These are phyloP conservation scores for Morelia viridis DNA, from an alignment of 2,797 vertebrate genomes.

Conservation along the genomic window DNA sequence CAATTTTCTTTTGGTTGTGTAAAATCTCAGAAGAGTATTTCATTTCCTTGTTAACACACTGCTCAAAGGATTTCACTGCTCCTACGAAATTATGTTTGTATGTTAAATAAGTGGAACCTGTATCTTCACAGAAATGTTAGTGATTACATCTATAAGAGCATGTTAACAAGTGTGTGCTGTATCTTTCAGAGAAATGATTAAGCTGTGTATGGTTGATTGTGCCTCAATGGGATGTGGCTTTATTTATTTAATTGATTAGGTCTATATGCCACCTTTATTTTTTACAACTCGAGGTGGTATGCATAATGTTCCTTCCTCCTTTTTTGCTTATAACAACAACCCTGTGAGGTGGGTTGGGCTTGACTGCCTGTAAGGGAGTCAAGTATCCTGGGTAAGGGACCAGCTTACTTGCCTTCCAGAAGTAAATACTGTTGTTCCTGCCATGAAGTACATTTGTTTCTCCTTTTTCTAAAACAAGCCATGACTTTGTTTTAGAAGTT, in stretches of 20 bases:
- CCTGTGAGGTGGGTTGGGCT: neutral
- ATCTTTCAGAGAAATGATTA: slow-evolving; percentile 46
- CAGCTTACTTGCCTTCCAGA: neutral
- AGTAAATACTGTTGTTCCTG: neutral
- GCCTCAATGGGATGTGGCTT: slow-evolving; percentile 37
- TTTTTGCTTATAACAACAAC: neutral
- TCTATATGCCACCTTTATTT: neutral
- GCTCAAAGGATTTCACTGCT: slow-evolving; percentile 4
- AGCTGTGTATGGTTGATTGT: slow-evolving; percentile 26
- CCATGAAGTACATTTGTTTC: neutral
- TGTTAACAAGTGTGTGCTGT: slow-evolving; percentile 34
- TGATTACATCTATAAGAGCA: slow-evolving; percentile 28
- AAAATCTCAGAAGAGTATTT: neutral
- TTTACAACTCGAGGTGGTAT: neutral
- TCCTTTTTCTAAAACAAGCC: neutral
- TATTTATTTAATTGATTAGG: neutral
- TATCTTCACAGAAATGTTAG: neutral
- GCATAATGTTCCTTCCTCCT: neutral
- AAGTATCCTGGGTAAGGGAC: neutral
- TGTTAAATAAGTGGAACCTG: slow-evolving; percentile 9
- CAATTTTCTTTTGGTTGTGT: neutral
- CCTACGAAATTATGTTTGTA: slow-evolving; percentile 18
- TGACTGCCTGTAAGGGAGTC: slow-evolving; percentile 6
- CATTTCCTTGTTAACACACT: neutral
- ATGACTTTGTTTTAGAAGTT: neutral